phyloP scores from a whole-genome alignment of 2,797 vertebrate genomes.

The Chrosomus eos region DNA sequence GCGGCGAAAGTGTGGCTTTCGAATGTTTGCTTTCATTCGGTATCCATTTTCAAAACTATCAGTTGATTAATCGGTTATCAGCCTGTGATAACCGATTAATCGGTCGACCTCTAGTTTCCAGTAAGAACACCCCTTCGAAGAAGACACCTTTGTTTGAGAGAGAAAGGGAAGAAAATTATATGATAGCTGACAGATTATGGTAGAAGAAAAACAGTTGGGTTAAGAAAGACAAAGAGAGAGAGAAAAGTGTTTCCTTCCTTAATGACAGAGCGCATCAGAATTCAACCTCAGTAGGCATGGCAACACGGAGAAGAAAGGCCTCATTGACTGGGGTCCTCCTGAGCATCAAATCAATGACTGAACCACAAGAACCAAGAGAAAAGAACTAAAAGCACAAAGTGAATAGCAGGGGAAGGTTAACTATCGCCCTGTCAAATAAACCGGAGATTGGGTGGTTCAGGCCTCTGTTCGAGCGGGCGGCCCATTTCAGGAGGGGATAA shows the following conservation, averaged over 20 bases:
- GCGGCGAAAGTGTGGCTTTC: too few species aligned
- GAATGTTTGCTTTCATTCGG: too few species aligned
- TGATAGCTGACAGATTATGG: background rate
- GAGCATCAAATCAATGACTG: constrained; percentile 66
- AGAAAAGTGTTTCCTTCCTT: constrained; percentile 59
- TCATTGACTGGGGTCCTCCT: constrained; percentile 66
- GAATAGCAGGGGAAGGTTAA: constrained; percentile 51
- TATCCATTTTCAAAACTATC: too few species aligned
- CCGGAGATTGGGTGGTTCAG: constrained; percentile 34
- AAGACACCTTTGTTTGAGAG: background rate
- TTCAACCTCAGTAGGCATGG: constrained; percentile 66
- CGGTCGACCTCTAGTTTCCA: background rate
- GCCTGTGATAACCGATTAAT: too few species aligned
- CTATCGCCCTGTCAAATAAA: constrained; percentile 46
- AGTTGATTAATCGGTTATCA: too few species aligned
- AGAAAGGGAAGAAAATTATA: background rate
- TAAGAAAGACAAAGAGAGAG: background rate
- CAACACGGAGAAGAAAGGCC: constrained; percentile 65
- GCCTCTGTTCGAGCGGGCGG: constrained; percentile 27
- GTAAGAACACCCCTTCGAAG: background rate
- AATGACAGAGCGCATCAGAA: constrained; percentile 62
- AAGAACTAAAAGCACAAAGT: constrained; percentile 41
- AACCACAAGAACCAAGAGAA: background rate
- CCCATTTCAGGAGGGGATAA: constrained; percentile 32
- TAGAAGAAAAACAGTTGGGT: background rate